Percentiles rank a stretch among this genome's conserved stretches.
Evolutionary conservation across 2,113 vertebrate genomes (phyloP).

Genomic region (Chaenogobius annularis): DNA sequence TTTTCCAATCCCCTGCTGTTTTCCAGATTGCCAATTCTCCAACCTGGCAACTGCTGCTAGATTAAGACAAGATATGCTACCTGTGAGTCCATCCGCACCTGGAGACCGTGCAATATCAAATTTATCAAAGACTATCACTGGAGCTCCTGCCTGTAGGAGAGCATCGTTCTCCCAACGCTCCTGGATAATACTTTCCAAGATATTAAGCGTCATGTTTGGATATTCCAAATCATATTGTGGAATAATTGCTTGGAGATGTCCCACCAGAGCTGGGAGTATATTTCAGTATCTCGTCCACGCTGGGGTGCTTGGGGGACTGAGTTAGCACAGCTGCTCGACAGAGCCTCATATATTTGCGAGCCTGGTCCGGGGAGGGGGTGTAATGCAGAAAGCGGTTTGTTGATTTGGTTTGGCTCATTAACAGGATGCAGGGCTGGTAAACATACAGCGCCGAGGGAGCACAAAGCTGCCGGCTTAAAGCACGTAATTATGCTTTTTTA

Average conservation of each 20-base stretch:
- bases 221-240: slow-evolving; percentile 13
- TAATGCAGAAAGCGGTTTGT: slow-evolving; percentile 20
- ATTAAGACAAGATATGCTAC: slow-evolving; percentile 38
- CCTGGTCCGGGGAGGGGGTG: background rate
- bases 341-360: background rate
- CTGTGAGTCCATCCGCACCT: slow-evolving; percentile 25
- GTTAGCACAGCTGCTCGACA: slow-evolving; percentile 11
- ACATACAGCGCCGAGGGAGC: background rate
- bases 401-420: slow-evolving; percentile 40
- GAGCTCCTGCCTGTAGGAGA: slow-evolving; percentile 22
- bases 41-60: slow-evolving; percentile 25
- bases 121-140: slow-evolving; percentile 42
- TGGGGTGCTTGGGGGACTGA: slow-evolving; percentile 4
- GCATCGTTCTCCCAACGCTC: background rate
- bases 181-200: slow-evolving; percentile 31
- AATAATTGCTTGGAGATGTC: slow-evolving; percentile 24
- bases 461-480: background rate
- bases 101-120: slow-evolving; percentile 22
- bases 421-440: slow-evolving; percentile 13
- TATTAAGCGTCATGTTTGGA: slow-evolving; percentile 32
- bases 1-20: slow-evolving; percentile 3
- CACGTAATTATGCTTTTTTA: background rate
- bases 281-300: background rate
- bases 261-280: slow-evolving; percentile 19
- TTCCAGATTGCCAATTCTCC: slow-evolving; percentile 39